phyloP scores from a whole-genome alignment of 30 jellyfish, hydroid and myxozoan species.

The Hydra vulgaris region DNA sequence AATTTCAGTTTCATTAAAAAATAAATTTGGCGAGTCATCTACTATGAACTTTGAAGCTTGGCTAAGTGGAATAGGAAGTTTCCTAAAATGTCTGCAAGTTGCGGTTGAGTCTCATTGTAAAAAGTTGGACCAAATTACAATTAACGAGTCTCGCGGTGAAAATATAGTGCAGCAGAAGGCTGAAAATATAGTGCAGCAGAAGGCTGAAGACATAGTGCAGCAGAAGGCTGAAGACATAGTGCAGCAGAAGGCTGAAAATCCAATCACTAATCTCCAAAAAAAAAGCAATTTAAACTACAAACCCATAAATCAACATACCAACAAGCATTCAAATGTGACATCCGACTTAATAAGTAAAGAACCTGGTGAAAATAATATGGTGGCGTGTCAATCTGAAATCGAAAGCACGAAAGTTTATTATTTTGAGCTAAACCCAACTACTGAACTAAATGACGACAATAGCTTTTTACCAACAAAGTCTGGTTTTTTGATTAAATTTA shows the following conservation, averaged over 20 bases:
- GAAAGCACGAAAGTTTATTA: too few relatives aligned
- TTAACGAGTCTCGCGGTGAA: not conserved
- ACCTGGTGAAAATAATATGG: too few relatives aligned
- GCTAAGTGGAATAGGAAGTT: constrained; percentile 61
- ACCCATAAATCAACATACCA: too few relatives aligned
- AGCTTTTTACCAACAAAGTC: constrained; percentile 40
- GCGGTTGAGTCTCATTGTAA: constrained; percentile 58
- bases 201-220: not conserved
- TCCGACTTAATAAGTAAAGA: too few relatives aligned
- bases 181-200: not conserved
- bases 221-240: not conserved
- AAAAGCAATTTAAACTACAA: too few relatives aligned
- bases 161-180: not conserved
- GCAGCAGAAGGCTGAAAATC: not conserved
- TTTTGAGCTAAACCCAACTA: not conserved
- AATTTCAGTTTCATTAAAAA: constrained; percentile 26
- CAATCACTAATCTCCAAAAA: too few relatives aligned
- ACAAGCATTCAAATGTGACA: too few relatives aligned
- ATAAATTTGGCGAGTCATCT: constrained; percentile 65
- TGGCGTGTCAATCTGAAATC: too few relatives aligned
- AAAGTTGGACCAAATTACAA: constrained; percentile 39
- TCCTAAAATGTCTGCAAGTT: constrained; percentile 51
- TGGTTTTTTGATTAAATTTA: constrained; percentile 63
- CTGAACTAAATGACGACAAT: not conserved
- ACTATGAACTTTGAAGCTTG: constrained; percentile 45